Conservation (phyloP, 2,888 invertebrate genomes). For the Volucella inanis region DNA sequence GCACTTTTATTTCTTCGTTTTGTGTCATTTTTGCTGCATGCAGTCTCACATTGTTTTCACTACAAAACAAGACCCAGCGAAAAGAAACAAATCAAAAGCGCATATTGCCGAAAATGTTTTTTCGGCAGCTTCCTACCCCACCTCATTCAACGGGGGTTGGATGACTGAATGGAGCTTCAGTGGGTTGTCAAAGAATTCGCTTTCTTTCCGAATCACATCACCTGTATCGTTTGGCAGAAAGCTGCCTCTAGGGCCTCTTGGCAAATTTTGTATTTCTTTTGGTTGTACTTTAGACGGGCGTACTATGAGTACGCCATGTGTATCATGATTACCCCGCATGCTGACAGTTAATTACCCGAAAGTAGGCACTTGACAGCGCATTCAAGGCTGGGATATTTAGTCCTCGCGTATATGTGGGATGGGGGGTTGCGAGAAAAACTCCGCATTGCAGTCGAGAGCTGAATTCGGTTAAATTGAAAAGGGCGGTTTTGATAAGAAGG, state of each 20-base stretch:
- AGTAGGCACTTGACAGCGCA: slow-evolving; percentile 72
- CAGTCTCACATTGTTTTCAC: slow-evolving; percentile 35
- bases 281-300: not conserved
- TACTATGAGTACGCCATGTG: slow-evolving; percentile 7
- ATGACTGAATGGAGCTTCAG: not conserved
- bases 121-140: slow-evolving; percentile 39
- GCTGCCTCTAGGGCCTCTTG: slow-evolving; percentile 68
- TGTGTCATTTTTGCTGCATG: slow-evolving; percentile 65
- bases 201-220: slow-evolving; percentile 63
- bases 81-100: slow-evolving; percentile 21
- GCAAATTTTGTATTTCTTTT: slow-evolving; percentile 65
- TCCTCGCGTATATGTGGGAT: slow-evolving; percentile 23
- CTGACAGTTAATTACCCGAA: slow-evolving; percentile 73
- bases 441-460: slow-evolving; percentile 60
- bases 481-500: slow-evolving; percentile 41
- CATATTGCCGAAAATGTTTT: slow-evolving; percentile 62
- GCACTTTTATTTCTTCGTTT: slow-evolving; percentile 52
- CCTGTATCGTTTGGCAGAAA: slow-evolving; percentile 7
- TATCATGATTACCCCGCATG: slow-evolving; percentile 55
- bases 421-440: slow-evolving; percentile 7
- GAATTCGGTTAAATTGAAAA: slow-evolving; percentile 35
- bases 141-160: too few relatives aligned
- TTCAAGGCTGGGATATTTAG: slow-evolving; percentile 63
- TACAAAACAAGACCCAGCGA: slow-evolving; percentile 6
- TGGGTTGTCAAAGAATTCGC: not conserved